phyloP scores from a whole-genome alignment of 1,140 invertebrate genomes.

The Polypedilum vanderplanki region DNA sequence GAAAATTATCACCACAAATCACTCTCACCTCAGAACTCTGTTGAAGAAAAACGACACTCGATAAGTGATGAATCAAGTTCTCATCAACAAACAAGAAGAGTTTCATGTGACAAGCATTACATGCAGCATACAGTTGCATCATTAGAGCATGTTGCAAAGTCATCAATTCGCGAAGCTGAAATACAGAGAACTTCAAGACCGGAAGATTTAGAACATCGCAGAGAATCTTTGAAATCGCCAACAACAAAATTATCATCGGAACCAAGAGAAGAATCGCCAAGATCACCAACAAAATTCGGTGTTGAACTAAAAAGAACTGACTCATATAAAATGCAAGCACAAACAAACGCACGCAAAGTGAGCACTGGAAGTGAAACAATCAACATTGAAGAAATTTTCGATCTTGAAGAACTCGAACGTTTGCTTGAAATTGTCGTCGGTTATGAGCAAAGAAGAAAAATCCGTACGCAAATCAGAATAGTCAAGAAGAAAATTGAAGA shows the following conservation, averaged over 20 bases:
- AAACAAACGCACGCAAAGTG: constrained; percentile 32
- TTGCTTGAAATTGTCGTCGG: constrained; percentile 63
- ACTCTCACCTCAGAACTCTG: neutral
- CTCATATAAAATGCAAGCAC: neutral
- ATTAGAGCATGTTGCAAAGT: constrained; percentile 37
- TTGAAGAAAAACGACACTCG: neutral
- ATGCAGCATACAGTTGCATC: constrained; percentile 44
- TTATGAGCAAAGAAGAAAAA: constrained; percentile 65
- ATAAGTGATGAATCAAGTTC: too few species aligned
- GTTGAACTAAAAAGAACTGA: constrained; percentile 50
- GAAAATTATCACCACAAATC: neutral
- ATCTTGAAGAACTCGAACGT: constrained; percentile 58
- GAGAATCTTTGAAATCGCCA: constrained; percentile 10
- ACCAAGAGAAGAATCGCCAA: constrained; percentile 32
- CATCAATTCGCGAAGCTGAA: neutral
- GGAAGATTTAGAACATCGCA: neutral
- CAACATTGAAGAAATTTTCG: constrained; percentile 63
- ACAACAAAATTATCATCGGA: neutral
- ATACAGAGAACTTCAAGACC: neutral
- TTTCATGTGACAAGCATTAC: constrained; percentile 32
- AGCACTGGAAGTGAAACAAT: constrained; percentile 44
- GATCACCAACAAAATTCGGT: constrained; percentile 53
- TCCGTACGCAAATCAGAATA: constrained; percentile 63
- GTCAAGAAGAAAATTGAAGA: constrained; percentile 52
- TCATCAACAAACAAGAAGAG: neutral